Conservation (phyloP, 2,888 invertebrate genomes). For the Diarsia dahlii region DNA sequence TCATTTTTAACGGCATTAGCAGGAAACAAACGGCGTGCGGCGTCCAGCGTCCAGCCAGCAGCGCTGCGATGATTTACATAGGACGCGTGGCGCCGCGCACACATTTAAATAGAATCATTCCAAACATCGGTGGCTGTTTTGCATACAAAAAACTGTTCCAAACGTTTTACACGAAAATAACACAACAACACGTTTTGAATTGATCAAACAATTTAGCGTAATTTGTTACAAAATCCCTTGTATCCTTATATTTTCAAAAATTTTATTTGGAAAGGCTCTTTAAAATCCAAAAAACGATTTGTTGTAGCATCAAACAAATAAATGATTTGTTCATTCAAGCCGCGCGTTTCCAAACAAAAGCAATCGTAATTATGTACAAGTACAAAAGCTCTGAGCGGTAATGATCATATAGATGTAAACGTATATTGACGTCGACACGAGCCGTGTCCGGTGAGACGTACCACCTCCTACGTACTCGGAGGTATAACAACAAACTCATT, state of each 20-base stretch:
- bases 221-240: slow-evolving; percentile 39
- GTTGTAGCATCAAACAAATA: slow-evolving; percentile 17
- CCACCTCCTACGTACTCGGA: slow-evolving; percentile 43
- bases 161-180: slow-evolving; percentile 55
- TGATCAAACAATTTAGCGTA: slow-evolving; percentile 53
- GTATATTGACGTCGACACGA: slow-evolving; percentile 16
- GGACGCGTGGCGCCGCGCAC: slow-evolving; percentile 65
- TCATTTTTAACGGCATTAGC: slow-evolving; percentile 77
- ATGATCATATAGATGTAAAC: slow-evolving; percentile 43
- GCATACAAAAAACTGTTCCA: slow-evolving; percentile 74
- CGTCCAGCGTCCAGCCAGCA: slow-evolving; percentile 58
- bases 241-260: slow-evolving; percentile 12
- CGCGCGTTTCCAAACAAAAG: slow-evolving; percentile 21
- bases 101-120: slow-evolving; percentile 76
- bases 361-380: slow-evolving; percentile 26
- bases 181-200: slow-evolving; percentile 54
- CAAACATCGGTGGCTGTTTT: slow-evolving; percentile 75
- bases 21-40: slow-evolving; percentile 64
- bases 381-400: slow-evolving; percentile 33
- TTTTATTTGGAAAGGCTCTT: background rate
- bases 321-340: background rate
- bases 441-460: slow-evolving; percentile 50
- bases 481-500: slow-evolving; percentile 76
- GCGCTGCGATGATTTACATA: slow-evolving; percentile 77
- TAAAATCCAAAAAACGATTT: slow-evolving; percentile 5